Evolutionary conservation across 2,888 invertebrate species (phyloP), one percentile per base, ranked within the genome.

Genomic region (Bedellia somnulentella): DNA sequence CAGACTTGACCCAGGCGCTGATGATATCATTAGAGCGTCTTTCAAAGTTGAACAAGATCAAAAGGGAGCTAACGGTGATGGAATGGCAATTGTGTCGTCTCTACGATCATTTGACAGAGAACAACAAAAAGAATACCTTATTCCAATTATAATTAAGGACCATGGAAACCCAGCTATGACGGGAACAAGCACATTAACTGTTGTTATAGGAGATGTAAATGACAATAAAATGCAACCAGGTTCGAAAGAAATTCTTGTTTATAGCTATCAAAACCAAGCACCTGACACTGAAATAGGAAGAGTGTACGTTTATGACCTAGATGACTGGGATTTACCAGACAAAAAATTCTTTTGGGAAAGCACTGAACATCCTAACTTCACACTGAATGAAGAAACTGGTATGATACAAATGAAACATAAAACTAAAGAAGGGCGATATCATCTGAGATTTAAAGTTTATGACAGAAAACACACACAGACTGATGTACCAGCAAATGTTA

Each of bases 161-260:
- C 91, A 93, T 45, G 96, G 97, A 23, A 92, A 90, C 42, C 94
- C 95, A n/a, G 87, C 90, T 0, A 92, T 95, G 90, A 93, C 93
- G 10, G 96, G 95, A 38, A 96, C 96, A 6, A 93, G 93, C 52
- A 96, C 95, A 0, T 73, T 98, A 21, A 96, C 95, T 0, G 93
- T 98, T 15, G 92, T 96, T 29, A 97, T 99, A 46, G 97, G 97
- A 13, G 98, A 99, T 64, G 89, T 92, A 13, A 99, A 99, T 61
- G 98, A 98, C 59, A 97, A 98, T 64, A 93, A 94, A 71, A 99
- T 98, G 93, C 92, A 92, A 54, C 93, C 97, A 0, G 99, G 98
- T 2, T 88, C 91, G 3, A 98, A 98, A 77, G 90, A 95, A 41
- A 94, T 99, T 49, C 90, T 95, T 54, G 94, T 97, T 2, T 98